Evolutionary conservation across 2,113 vertebrate genomes (phyloP).

Genomic region (Osmerus mordax): DNA sequence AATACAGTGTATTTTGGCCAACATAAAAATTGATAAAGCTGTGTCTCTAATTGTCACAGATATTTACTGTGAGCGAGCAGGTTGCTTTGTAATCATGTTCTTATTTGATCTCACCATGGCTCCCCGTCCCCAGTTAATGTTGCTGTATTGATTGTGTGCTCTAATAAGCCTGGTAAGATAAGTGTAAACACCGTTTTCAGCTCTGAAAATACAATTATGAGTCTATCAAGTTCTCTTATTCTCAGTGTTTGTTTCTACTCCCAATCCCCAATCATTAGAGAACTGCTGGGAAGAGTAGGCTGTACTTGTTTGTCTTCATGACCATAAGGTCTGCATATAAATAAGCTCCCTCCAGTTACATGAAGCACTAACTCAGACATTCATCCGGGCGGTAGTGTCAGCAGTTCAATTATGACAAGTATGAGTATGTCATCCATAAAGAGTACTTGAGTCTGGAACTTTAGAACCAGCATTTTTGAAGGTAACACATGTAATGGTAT

Average conservation of each 20-base stretch:
- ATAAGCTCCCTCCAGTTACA: constrained; percentile 55
- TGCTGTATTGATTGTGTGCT: constrained; percentile 47
- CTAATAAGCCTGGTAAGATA: constrained; percentile 50
- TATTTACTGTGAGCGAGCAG: neutral
- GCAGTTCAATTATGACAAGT: constrained; percentile 45
- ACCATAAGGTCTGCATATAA: constrained; percentile 60
- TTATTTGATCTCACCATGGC: constrained; percentile 9
- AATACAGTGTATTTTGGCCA: neutral
- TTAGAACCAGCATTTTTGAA: neutral
- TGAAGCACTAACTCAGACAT: constrained; percentile 31
- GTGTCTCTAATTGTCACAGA: neutral
- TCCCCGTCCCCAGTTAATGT: constrained; percentile 20
- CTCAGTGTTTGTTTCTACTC: constrained; percentile 51
- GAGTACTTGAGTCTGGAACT: neutral
- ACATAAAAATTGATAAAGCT: neutral
- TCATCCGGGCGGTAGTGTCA: constrained; percentile 50
- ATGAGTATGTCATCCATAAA: neutral
- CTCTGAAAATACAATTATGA: constrained; percentile 54
- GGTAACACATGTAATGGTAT: constrained; percentile 18
- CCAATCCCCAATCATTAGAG: constrained; percentile 58
- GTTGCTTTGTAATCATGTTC: constrained; percentile 15
- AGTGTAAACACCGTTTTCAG: constrained; percentile 48
- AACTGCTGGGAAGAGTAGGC: constrained; percentile 41
- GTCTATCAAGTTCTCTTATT: constrained; percentile 49
- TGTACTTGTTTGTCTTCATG: constrained; percentile 60